phyloP scores from a whole-genome alignment of 2,113 vertebrate genomes.

The Psilopogon haemacephalus region DNA sequence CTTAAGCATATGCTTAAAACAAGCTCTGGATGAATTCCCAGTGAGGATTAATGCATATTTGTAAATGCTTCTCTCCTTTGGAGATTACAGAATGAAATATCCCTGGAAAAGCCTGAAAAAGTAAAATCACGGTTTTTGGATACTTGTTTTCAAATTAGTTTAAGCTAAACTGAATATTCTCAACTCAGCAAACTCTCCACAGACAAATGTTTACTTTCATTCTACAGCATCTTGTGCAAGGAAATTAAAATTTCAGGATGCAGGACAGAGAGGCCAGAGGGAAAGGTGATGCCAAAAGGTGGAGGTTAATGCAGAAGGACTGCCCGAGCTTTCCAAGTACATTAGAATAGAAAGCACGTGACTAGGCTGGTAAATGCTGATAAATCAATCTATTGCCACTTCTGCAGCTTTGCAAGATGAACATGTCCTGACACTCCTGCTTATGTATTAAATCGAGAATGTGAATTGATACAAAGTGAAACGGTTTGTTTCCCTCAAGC shows the following conservation, averaged over 20 bases:
- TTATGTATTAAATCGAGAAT: slow-evolving; percentile 39
- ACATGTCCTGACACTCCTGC: slow-evolving; percentile 18
- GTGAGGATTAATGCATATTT: slow-evolving; percentile 53
- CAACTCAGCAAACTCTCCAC: slow-evolving; percentile 16
- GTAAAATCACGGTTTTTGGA: not conserved
- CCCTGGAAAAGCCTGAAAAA: slow-evolving; percentile 20
- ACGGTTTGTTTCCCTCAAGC: slow-evolving; percentile 40
- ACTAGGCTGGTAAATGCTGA: slow-evolving; percentile 29
- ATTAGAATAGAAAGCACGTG: not conserved
- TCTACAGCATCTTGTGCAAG: slow-evolving; percentile 13
- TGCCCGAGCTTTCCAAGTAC: slow-evolving; percentile 22
- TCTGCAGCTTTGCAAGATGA: slow-evolving; percentile 10
- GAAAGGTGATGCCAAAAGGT: slow-evolving; percentile 17
- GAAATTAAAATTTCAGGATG: slow-evolving; percentile 23
- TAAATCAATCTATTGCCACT: slow-evolving; percentile 34
- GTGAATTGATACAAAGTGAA: slow-evolving; percentile 51
- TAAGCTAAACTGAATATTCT: slow-evolving; percentile 19
- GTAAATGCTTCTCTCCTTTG: slow-evolving; percentile 27
- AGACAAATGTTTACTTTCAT: slow-evolving; percentile 40
- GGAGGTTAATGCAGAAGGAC: slow-evolving; percentile 29
- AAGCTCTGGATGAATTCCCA: slow-evolving; percentile 64
- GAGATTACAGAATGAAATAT: slow-evolving; percentile 21
- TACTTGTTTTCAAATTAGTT: slow-evolving; percentile 14
- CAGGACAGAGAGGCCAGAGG: not conserved
- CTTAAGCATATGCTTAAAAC: slow-evolving; percentile 66